Percentiles rank a stretch among this genome's conserved stretches.
Conservation (phyloP, 1,140 invertebrate genomes). For the Eriosoma lanigerum region DNA sequence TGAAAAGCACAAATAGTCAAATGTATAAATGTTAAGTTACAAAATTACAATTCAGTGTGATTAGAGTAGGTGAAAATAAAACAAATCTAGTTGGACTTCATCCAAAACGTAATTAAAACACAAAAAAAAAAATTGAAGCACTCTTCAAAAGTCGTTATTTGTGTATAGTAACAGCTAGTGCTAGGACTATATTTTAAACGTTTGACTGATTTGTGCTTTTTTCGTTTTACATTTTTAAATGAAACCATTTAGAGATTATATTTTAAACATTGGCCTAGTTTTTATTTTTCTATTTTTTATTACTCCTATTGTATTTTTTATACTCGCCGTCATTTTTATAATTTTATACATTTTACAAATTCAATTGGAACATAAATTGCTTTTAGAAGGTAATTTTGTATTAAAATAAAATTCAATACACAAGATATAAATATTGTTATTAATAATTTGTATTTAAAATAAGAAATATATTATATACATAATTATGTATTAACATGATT, state of each 20-base stretch:
- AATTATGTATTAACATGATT: neutral
- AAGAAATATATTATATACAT: neutral
- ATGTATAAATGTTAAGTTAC: neutral
- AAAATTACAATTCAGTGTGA: neutral
- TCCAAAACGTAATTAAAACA: constrained; percentile 44
- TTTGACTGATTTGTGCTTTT: neutral
- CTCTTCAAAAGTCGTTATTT: constrained; percentile 39
- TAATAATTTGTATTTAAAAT: too few relatives aligned
- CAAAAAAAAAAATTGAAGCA: neutral
- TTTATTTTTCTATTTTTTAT: neutral
- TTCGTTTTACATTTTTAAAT: constrained; percentile 1
- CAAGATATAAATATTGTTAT: neutral
- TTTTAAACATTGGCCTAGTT: constrained; percentile 20
- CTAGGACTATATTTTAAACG: constrained; percentile 22
- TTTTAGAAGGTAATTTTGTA: constrained; percentile 13
- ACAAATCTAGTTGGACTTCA: constrained; percentile 3
- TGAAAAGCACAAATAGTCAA: too few relatives aligned
- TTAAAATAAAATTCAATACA: neutral
- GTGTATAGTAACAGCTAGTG: neutral
- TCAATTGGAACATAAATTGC: neutral
- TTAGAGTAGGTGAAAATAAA: constrained; percentile 35
- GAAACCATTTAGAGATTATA: neutral
- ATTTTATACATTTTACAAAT: constrained; percentile 1
- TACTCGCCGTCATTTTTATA: neutral
- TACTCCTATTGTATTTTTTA: neutral